phyloP scores from a whole-genome alignment of 2,888 invertebrate species.

The Drepanosiphum platanoidis region DNA sequence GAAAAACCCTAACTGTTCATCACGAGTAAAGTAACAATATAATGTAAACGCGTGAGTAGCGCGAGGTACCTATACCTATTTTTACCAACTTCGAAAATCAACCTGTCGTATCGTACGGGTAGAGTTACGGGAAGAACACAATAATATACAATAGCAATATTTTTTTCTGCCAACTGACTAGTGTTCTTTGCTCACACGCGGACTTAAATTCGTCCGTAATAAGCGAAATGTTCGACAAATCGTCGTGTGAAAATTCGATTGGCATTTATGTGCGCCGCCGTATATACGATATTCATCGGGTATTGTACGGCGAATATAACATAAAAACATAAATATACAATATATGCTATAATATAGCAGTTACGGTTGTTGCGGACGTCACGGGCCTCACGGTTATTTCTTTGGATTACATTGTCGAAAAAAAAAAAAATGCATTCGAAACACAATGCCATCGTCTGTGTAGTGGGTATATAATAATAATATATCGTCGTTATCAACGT shows the following conservation, averaged over 20 bases:
- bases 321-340: no score
- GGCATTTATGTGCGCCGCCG: neutral
- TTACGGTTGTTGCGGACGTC: constrained; percentile 21
- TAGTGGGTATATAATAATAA: neutral
- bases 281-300: neutral
- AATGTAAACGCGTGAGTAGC: no score
- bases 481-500: neutral
- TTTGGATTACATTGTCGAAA: constrained; percentile 3
- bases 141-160: no score
- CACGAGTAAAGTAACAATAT: no score
- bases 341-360: no score
- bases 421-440: neutral
- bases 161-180: no score
- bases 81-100: no score
- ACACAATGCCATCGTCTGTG: neutral
- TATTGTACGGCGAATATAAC: neutral
- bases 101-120: no score
- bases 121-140: no score
- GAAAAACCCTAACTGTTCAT: no score
- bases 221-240: neutral
- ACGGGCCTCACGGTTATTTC: constrained; percentile 4
- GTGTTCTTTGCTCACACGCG: neutral
- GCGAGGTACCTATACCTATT: no score
- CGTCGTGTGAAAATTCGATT: constrained; percentile 15
- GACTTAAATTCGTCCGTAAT: neutral